phyloP scores from a whole-genome alignment of 1,140 invertebrate species.

The Drosophila sturtevanti region DNA sequence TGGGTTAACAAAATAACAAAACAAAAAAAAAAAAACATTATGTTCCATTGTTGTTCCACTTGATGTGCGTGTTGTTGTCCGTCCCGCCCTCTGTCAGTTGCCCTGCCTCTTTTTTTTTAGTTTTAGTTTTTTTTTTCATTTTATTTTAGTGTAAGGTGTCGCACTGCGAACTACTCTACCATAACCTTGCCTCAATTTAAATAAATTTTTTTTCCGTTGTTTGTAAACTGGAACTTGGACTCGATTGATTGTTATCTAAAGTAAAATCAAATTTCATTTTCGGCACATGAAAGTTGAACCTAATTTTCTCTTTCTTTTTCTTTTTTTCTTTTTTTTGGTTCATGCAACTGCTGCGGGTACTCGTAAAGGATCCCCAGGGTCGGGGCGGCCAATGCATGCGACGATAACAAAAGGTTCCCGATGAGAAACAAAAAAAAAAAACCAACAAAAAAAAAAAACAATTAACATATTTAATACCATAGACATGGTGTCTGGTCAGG shows the following conservation, averaged over 20 bases:
- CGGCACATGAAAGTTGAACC: constrained; percentile 61
- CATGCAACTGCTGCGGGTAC: constrained; percentile 56
- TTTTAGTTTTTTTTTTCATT: no score
- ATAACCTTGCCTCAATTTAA: constrained; percentile 70
- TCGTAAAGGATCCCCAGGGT: constrained; percentile 67
- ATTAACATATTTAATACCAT: constrained; percentile 73
- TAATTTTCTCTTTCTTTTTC: constrained; percentile 16
- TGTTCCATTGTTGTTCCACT: constrained; percentile 68
- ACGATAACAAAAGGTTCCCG: constrained; percentile 33
- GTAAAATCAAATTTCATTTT: constrained; percentile 66
- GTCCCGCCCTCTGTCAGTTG: constrained; percentile 66
- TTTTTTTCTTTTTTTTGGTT: no score
- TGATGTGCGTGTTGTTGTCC: constrained; percentile 66
- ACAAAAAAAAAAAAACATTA: constrained; percentile 42
- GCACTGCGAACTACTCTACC: constrained; percentile 72
- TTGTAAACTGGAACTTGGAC: constrained; percentile 32
- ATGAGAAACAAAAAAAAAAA: constrained; percentile 1
- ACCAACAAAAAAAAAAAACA: constrained; percentile 35
- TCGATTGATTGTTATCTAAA: constrained; percentile 77
- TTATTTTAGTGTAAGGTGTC: constrained; percentile 72
- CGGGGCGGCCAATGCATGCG: constrained; percentile 54
- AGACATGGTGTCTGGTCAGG: constrained; percentile 68
- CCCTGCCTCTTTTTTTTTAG: constrained; percentile 14
- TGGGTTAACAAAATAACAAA: constrained; percentile 38
- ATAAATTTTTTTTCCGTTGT: constrained; percentile 60